phyloP scores from a whole-genome alignment of 2,113 vertebrate species.

The Puffinus mauretanicus region DNA sequence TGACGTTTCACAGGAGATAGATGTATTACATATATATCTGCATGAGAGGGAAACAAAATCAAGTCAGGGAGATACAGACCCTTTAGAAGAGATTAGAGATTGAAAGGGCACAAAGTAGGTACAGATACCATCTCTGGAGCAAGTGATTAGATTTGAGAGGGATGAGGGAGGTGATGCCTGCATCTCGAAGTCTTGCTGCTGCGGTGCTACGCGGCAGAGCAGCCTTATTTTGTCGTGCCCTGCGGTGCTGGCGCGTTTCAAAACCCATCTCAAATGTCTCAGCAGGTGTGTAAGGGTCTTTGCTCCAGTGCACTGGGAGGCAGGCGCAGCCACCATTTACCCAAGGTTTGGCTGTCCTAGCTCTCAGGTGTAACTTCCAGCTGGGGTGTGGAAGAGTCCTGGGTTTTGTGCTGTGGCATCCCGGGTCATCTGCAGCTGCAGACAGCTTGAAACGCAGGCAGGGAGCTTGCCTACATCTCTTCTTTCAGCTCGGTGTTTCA shows the following conservation, averaged over 20 bases:
- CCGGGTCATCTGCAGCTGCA: background rate
- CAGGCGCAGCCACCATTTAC: background rate
- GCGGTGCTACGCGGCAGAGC: fast-evolving
- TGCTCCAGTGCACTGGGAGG: background rate
- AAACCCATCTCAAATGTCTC: background rate
- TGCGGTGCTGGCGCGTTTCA: fast-evolving
- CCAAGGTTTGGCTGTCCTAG: background rate
- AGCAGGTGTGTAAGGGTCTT: background rate
- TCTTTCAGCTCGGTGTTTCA: background rate
- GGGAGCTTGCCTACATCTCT: background rate
- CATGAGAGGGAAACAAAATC: background rate
- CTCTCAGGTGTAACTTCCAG: background rate
- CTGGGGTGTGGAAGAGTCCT: background rate
- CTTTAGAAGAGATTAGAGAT: background rate
- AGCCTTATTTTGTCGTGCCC: background rate
- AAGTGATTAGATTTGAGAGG: background rate
- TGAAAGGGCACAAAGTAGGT: background rate
- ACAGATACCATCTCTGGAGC: background rate
- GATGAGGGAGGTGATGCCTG: background rate
- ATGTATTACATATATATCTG: background rate
- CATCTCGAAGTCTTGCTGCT: background rate
- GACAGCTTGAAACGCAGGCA: background rate
- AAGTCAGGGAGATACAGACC: background rate
- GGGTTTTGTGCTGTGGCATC: background rate
- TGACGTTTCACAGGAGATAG: background rate